Evolutionary conservation across 1,140 invertebrate species (phyloP).

Genomic region (Neodiprion lecontei): DNA sequence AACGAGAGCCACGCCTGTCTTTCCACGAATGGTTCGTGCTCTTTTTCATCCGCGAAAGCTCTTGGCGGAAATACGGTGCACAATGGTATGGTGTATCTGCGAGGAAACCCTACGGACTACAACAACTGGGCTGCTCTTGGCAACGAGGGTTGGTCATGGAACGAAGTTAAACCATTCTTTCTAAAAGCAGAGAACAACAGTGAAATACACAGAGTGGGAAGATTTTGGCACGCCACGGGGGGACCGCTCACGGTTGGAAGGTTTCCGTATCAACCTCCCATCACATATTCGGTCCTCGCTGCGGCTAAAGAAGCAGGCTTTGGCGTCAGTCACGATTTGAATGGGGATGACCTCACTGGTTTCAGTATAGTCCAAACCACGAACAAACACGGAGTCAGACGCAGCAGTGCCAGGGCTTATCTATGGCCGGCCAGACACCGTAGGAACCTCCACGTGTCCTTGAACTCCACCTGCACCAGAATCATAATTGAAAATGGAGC

Average conservation of each 20-base stretch:
- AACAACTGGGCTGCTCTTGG: conserved; percentile 80
- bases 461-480: conserved; percentile 71
- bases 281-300: conserved; percentile 65
- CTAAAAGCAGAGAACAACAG: conserved; percentile 62
- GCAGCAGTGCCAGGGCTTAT: conserved; percentile 71
- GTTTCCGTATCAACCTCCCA: conserved; percentile 62
- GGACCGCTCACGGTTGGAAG: conserved; percentile 57
- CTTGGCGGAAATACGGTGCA: conserved; percentile 77
- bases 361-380: conserved; percentile 62
- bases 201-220: conserved; percentile 53
- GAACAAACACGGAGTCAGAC: conserved; percentile 68
- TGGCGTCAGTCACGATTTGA: conserved; percentile 65
- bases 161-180: conserved; percentile 73
- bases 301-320: conserved; percentile 67
- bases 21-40: conserved; percentile 70
- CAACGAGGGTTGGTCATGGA: conserved; percentile 87
- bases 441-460: conserved; percentile 73
- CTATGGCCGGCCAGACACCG: conserved; percentile 66
- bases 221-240: conserved; percentile 48
- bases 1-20: too few relatives aligned
- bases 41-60: conserved; percentile 85
- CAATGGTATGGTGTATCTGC: conserved; percentile 84
- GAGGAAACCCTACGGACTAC: conserved; percentile 78
- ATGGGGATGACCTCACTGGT: conserved; percentile 62
- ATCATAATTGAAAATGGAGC: conserved; percentile 39